phyloP scores from a whole-genome alignment of 2,797 vertebrate species.

The Melanotaenia trifasciata region DNA sequence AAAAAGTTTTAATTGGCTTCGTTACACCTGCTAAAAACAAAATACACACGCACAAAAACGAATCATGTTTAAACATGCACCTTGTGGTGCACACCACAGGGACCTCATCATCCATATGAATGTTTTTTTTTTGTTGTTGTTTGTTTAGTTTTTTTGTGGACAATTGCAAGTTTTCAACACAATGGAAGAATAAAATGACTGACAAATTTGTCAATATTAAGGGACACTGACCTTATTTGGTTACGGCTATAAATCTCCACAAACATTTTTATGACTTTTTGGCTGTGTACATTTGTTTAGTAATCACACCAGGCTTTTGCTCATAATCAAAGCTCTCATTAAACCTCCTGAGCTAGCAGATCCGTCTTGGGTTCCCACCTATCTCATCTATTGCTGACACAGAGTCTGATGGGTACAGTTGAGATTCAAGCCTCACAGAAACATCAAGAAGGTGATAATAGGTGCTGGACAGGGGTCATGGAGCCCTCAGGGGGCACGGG shows the following conservation, averaged over 20 bases:
- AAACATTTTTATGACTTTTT: constrained; percentile 33
- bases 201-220: not conserved
- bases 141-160: not conserved
- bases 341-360: constrained; percentile 27
- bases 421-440: constrained; percentile 52
- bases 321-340: constrained; percentile 48
- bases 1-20: no score
- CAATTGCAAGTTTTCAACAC: not conserved
- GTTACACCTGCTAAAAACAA: no score
- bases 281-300: constrained; percentile 15
- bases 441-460: constrained; percentile 76
- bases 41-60: not conserved
- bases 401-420: constrained; percentile 21
- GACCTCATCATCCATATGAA: not conserved
- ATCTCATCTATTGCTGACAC: constrained; percentile 55
- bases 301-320: constrained; percentile 39
- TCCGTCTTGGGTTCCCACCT: constrained; percentile 52
- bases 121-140: not conserved
- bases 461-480: constrained; percentile 59
- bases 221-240: constrained; percentile 14
- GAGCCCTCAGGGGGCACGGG: constrained; percentile 36
- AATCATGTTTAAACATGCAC: no score
- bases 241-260: constrained; percentile 22
- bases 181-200: not conserved
- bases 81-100: not conserved